These are phyloP conservation scores for Anguilla rostrata DNA, from an alignment of 2,113 vertebrate species.

Conservation along the genomic window DNA sequence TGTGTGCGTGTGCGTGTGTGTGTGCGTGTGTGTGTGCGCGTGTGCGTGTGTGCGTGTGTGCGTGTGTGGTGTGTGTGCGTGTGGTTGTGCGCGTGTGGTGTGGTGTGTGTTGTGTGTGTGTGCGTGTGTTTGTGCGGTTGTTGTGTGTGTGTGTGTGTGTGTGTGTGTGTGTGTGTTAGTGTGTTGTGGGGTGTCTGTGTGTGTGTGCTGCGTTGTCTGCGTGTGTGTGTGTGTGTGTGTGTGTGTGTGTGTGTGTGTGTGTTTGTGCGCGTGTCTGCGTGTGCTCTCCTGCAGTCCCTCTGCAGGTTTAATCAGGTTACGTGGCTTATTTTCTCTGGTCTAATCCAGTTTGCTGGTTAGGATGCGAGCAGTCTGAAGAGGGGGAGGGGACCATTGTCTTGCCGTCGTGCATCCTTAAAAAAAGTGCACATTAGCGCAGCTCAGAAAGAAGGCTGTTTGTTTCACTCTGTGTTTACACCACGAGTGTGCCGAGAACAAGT, in stretches of 20 bases:
- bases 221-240: too few species aligned
- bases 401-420: background rate
- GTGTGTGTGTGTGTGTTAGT: too few species aligned
- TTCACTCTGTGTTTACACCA: background rate
- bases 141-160: too few species aligned
- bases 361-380: background rate
- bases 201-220: too few species aligned
- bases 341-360: background rate
- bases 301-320: conserved; percentile 8
- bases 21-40: too few species aligned
- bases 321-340: background rate
- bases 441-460: background rate
- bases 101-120: background rate
- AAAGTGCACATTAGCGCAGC: background rate
- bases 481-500: background rate
- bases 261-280: background rate
- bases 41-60: too few species aligned
- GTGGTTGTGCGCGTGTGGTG: background rate
- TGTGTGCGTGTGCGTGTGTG: too few species aligned
- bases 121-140: background rate
- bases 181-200: too few species aligned
- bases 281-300: background rate
- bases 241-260: too few species aligned
- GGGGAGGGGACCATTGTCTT: conserved; percentile 3
- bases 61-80: too few species aligned